These are phyloP conservation scores for Zoanthus gigantus DNA, from an alignment of 92 coral and sea anemone genomes.

Conservation along the genomic window DNA sequence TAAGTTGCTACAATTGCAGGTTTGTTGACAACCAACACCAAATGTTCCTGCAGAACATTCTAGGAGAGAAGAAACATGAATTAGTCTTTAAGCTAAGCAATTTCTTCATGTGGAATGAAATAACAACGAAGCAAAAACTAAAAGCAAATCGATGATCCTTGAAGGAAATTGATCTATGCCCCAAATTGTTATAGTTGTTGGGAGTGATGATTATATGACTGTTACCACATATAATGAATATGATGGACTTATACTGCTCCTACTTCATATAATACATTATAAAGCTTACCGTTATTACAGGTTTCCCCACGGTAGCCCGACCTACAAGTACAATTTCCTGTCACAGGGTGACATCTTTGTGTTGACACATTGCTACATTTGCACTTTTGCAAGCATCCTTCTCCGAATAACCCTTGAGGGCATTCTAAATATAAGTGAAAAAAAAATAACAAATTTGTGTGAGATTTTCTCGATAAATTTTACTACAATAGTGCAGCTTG, in stretches of 20 bases:
- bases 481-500: too few relatives aligned
- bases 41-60: conserved; percentile 63
- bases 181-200: too few relatives aligned
- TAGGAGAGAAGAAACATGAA: background rate
- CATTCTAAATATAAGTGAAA: conserved; percentile 32
- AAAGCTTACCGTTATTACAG: conserved; percentile 41
- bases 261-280: too few relatives aligned
- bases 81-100: background rate
- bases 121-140: too few relatives aligned
- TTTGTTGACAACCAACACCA: conserved; percentile 63
- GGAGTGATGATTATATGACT: too few relatives aligned
- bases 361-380: conserved; percentile 31
- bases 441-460: background rate
- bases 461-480: too few relatives aligned
- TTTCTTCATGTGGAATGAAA: background rate
- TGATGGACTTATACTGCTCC: too few relatives aligned
- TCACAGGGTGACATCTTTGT: conserved; percentile 47
- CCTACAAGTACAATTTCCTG: conserved; percentile 56
- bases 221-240: too few relatives aligned
- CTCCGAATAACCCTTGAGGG: conserved; percentile 52
- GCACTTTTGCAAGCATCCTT: conserved; percentile 48
- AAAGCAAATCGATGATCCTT: too few relatives aligned
- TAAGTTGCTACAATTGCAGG: conserved; percentile 34
- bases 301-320: conserved; percentile 54
- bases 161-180: too few relatives aligned